Percentiles rank a stretch among this genome's conserved stretches.
Conservation (phyloP, 2,797 vertebrate genomes). For the Micrastur ruficollis region DNA sequence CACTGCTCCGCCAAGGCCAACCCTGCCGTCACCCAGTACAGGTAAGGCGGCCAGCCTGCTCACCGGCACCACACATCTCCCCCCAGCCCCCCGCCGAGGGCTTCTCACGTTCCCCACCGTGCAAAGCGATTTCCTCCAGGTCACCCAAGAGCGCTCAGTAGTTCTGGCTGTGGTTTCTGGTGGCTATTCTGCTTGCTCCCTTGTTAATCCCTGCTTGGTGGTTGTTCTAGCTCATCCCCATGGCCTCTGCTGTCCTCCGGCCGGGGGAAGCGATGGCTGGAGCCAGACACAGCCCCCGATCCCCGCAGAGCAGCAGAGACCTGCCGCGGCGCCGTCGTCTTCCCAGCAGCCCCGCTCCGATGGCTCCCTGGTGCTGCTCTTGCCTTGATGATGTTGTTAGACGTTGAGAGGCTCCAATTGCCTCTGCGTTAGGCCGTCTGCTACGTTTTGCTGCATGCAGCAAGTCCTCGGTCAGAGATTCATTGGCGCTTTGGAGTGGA, state of each 20-base stretch:
- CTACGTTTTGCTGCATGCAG: background rate
- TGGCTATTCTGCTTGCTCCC: fast-evolving
- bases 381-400: background rate
- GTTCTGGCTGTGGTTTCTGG: background rate
- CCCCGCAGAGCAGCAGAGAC: background rate
- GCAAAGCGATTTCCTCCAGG: background rate
- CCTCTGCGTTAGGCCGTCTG: background rate
- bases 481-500: background rate
- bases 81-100: background rate
- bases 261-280: fast-evolving
- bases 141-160: background rate
- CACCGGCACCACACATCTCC: fast-evolving
- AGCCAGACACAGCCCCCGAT: background rate
- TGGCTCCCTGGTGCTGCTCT: background rate
- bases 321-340: background rate
- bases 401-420: background rate
- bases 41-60: conserved; percentile 72
- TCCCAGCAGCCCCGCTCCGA: background rate
- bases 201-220: background rate
- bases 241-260: fast-evolving
- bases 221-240: background rate
- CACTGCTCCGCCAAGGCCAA: conserved; percentile 97
- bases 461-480: background rate
- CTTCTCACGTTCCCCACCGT: fast-evolving
- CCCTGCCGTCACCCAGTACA: conserved; percentile 93